Base-by-base conservation (phyloP, 2,113 vertebrate species). In the Helogale parvula region DNA sequence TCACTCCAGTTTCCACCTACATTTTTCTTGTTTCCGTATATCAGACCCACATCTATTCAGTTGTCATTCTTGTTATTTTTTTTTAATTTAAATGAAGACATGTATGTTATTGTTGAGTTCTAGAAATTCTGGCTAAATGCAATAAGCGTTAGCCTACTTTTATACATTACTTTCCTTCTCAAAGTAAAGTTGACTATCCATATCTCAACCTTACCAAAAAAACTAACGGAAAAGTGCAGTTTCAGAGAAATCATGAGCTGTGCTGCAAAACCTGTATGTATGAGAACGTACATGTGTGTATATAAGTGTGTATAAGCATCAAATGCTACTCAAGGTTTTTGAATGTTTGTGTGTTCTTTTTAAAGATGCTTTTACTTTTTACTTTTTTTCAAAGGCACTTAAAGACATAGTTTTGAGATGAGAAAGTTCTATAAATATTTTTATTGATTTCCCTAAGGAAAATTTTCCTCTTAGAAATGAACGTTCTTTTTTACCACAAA, bases 391-490 rank as follows among this genome's bases (percentile, higher is more conserved):
- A 45, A 41, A 79, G 88, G 92, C 31, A 41, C 23, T 76, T n/a
- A 68, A 83, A 81, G 21, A 71, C 66, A 84, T 91, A 81, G 31
- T 97, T 98, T 93, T 77, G 86, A 93, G 88, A 94, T 96, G 88
- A 97, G 96, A 97, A 96, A 72, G 27, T 93, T 92, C 83, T 97
- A 14, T 92, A 85, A 96, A 88, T 97, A 69, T 95, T 94, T 97
- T 89, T 95, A 52, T 52, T 97, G 33, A 77, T 96, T 89, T 97
- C 97, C 87, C 96, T 50, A 60, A 68, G 96, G 98, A 93, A 85
- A 93, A 68, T 17, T 81, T 92, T 90, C 47, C 79, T 91, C 31
- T 96, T 90, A 80, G 57, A 84, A 89, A 84, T 38, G 31, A 86
- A 38, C 79, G 1, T 74, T 86, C 50, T 86, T 96, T 90, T 82